Evolutionary conservation across 2,797 vertebrate species (phyloP).

Genomic region (Anas acuta): DNA sequence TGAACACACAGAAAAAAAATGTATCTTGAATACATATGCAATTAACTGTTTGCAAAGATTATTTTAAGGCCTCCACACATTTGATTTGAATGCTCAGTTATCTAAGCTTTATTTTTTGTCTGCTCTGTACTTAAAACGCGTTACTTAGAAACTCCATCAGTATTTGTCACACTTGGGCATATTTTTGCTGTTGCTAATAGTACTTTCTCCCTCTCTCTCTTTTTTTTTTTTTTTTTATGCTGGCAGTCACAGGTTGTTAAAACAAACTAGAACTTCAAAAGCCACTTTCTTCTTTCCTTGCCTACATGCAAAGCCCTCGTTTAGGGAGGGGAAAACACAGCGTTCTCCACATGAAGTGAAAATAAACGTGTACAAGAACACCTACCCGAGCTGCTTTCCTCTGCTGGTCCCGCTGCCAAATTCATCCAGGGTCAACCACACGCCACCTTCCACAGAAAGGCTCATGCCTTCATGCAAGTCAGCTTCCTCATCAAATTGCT

Average conservation of each 20-base stretch:
- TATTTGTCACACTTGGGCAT: not conserved
- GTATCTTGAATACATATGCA: not conserved
- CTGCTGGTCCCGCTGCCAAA: not conserved
- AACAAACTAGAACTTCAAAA: not conserved
- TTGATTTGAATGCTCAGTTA: not conserved
- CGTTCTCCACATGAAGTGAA: not conserved
- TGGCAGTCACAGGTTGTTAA: not conserved
- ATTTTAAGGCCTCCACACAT: not conserved
- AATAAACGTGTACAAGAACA: not conserved
- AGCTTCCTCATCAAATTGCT: not conserved
- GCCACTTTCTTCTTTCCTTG: not conserved
- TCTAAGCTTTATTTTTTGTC: not conserved
- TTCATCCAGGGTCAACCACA: not conserved
- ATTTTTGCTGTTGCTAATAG: not conserved
- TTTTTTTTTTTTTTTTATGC: not conserved
- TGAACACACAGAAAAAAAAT: not conserved
- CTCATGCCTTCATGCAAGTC: not conserved
- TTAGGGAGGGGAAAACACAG: not conserved
- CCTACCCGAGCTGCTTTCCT: not conserved
- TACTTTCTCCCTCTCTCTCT: not conserved
- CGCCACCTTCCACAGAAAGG: not conserved
- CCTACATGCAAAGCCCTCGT: not conserved
- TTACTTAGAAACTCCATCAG: not conserved
- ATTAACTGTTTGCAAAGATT: not conserved
- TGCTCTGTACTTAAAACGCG: not conserved